Base-by-base conservation (phyloP, 2,888 invertebrate species). In the Margaritifera margaritifera region DNA sequence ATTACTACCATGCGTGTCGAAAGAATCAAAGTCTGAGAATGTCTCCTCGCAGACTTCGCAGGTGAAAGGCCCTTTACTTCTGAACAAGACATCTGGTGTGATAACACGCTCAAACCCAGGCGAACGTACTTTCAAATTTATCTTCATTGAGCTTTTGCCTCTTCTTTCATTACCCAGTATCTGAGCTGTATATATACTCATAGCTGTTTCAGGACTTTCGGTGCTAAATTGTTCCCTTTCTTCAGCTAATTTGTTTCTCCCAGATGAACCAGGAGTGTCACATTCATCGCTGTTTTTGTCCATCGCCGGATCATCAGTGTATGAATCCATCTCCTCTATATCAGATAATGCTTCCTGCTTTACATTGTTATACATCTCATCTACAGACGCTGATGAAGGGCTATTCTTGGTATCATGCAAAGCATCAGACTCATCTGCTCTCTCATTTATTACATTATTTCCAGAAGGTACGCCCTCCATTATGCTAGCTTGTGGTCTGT, bases 1-100 rank as follows among this genome's bases (percentile, higher is more conserved):
- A 6, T 72, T 69, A 31, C 80, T 81, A 65, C 87, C 85, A 74
- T 89, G 88, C 1, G 64, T 72, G 66, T 89, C 88, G 64, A 86
- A 83, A 51, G 78, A 74, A 4, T 83, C 75, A 74, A 87, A 89
- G 56, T 80, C 75, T 4, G 62, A 60, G 68, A 81, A 86, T 5
- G 68, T 69, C 56, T 77, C 76, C 11, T 76, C 71, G 63, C 86
- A 86, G 8, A 79, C 71, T 54, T 79, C 77, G 58, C 83, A 83
- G 11, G 79, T 75, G 25, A 81, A 78, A 0, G 80, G 75, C 6
- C 72, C 74, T 50, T 80, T 78, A 4, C 71, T 73, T 52, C 75
- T 75, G 64, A 81, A 85, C 25, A 80, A 76, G n/a, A 80, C 69
- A 53, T 79, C 78, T 2, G 84, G 83, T 8, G 83, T 84, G 11